Conservation (phyloP, 2,888 invertebrate genomes). For the Odontocolon sp. region DNA sequence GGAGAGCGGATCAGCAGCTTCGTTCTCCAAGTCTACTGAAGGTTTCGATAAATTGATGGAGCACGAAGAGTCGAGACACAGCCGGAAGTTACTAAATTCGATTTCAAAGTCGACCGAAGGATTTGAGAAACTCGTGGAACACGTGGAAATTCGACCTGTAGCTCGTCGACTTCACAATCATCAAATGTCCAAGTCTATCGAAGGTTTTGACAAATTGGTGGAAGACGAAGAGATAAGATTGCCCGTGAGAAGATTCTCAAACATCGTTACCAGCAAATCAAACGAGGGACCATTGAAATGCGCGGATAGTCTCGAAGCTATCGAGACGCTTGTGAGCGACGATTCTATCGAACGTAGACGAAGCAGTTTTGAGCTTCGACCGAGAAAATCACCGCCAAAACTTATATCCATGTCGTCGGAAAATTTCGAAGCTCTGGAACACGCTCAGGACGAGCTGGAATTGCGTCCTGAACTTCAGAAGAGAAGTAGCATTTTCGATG, state of each 20-base stretch:
- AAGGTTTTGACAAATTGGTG: constrained; percentile 73
- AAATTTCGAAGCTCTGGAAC: constrained; percentile 72
- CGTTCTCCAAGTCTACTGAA: constrained; percentile 75
- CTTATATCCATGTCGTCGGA: constrained; percentile 78
- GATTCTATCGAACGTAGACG: constrained; percentile 67
- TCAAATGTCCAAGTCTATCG: constrained; percentile 73
- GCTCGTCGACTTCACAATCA: constrained; percentile 47
- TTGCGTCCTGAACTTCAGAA: constrained; percentile 68
- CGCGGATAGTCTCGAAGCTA: constrained; percentile 75
- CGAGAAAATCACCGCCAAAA: constrained; percentile 64
- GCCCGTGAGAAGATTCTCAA: constrained; percentile 44
- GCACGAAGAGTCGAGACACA: constrained; percentile 61
- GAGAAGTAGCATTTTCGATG: constrained; percentile 74
- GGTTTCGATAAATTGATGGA: constrained; percentile 73
- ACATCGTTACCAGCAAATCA: constrained; percentile 40
- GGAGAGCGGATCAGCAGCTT: constrained; percentile 65
- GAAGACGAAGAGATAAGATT: constrained; percentile 65
- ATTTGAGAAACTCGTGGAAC: constrained; percentile 51
- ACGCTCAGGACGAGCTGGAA: constrained; percentile 38
- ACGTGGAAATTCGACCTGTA: constrained; percentile 53
- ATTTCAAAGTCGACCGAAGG: constrained; percentile 74
- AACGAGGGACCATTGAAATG: constrained; percentile 28
- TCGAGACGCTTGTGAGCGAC: constrained; percentile 69
- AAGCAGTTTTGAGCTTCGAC: constrained; percentile 72
- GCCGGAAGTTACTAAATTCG: constrained; percentile 63